Base-by-base conservation (phyloP, 1,140 invertebrate species). In the Palaemon carinicauda region DNA sequence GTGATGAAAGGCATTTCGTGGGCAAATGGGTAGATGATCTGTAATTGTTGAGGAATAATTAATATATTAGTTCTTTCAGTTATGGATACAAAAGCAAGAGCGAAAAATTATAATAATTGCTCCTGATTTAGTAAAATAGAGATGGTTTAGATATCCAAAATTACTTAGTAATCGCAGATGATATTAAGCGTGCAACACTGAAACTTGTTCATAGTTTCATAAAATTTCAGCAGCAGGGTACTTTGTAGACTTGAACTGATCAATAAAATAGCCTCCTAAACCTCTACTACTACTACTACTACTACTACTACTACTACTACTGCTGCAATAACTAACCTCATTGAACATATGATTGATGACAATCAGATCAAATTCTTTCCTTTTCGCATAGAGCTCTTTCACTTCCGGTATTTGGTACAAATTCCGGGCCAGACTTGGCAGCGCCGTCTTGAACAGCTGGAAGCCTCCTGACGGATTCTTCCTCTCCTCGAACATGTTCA, bases 311-410 rank as follows among this genome's bases (percentile, higher is more conserved):
- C 27, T 31, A 21, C 31, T 29, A 7, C 31, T 31, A 24, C 7
- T 12, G 12, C 1, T 19, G 10, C 10, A 0, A 60, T 15, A 1
- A 51, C 87, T 10, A 9, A 83, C 87, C 74, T 88, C 87, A 71
- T 88, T 88, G 3, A 88, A 83, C 29, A 71, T 21, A 12, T 84
- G 53, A 15, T 50, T 51, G n/a, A 78, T 50, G 17, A 84, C 21
- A 14, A 84, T 78, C 53, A 78, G 29, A 19, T 84, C 82, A 33
- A 84, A 84, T 9, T 84, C 82, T 27, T 84, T 84, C 53, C 82
- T 84, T 24, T 54, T 84, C 24, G 51, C 17, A 52, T 60, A 84
- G 19, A 84, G 53, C n/a, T 78, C 56, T 15, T 27, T 78, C 9
- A 84, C 75, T n/a, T 53, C 74, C 3, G 52, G 73, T 1, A 78